Evolutionary conservation across 2,888 invertebrate genomes (phyloP).

Genomic region (Coleophora flavipennella): DNA sequence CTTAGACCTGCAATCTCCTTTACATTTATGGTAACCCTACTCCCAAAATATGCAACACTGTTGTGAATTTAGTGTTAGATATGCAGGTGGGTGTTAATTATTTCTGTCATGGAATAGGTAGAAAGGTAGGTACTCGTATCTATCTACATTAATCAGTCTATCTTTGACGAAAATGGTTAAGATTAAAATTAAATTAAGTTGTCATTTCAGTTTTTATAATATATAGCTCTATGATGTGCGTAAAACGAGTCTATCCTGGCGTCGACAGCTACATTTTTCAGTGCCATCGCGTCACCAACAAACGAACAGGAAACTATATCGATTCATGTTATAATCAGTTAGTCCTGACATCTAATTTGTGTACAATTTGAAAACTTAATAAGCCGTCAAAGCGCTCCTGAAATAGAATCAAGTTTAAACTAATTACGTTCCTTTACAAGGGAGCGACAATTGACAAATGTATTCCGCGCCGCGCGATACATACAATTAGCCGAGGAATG

Average conservation of each 20-base stretch:
- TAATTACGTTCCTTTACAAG: conserved; percentile 57
- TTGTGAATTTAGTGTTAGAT: too few species aligned
- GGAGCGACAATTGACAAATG: conserved; percentile 69
- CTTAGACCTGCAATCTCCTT: too few species aligned
- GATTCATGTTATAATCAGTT: conserved; percentile 50
- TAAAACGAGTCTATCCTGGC: conserved; percentile 59
- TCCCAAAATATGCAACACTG: too few species aligned
- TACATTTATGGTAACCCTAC: too few species aligned
- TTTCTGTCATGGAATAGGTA: too few species aligned
- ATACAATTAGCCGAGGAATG: conserved; percentile 65
- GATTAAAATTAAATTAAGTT: too few species aligned
- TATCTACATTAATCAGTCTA: too few species aligned
- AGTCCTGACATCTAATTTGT: conserved; percentile 68
- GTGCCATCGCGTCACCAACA: conserved; percentile 28
- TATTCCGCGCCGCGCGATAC: conserved; percentile 54
- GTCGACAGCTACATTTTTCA: conserved; percentile 48
- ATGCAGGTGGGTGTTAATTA: too few species aligned
- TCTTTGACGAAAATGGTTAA: too few species aligned
- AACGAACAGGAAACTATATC: conserved; percentile 4
- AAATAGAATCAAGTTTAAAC: conserved; percentile 52
- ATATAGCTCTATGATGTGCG: conserved; percentile 60
- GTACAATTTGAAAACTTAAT: conserved; percentile 70
- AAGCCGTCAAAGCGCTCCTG: conserved; percentile 68
- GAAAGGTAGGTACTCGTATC: too few species aligned
- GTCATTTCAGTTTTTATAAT: conserved; percentile 12